Base-by-base conservation (phyloP, 2,888 invertebrate species). In the Cheilosia pagana region DNA sequence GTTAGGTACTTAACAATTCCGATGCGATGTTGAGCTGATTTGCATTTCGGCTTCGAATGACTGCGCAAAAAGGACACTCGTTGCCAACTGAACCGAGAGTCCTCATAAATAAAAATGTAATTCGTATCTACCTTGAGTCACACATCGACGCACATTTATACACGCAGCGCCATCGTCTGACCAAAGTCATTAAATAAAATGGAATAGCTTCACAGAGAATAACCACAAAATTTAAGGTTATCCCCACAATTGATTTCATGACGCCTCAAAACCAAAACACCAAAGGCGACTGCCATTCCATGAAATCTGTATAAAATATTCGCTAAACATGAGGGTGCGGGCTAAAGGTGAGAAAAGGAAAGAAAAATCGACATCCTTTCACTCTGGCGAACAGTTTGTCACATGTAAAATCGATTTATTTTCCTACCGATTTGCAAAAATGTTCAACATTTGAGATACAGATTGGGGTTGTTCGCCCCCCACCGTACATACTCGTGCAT, bases 331-430 rank as follows among this genome's bases (percentile, higher is more conserved):
- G 28, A 12, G 79, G 60, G 28, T 43, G 16, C 62, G 41, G 21
- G 39, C 7, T n/a, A 25, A 71, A 76, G 63, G 28, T 65, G 35
- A 65, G 55, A 35, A 16, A 16, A 4, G 41, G 35, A n/a, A 68
- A 16, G 43, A 63, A 52, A 48, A 74, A 52, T 70, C 52, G 50
- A 45, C 57, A 74, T 62, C 68, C 53, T 45, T 62, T 62, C 68
- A 55, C 67, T 50, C 41, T 35, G 35, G 12, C 10, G 7, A 43
- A 43, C 45, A 16, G 45, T 74, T 74, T 79, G 83, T 83, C 83
- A 74, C 83, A 79, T 83, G 79, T 79, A 79, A 75, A 83, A 79
- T 83, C 83, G 83, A 83, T 83, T 83, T 70, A 59, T 68, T 75
- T 74, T 83, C 63, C 83, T 83, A 63, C 74, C 79, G 79, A 83